A percentile compares a stretch with the other conserved stretches of the same genome.
phyloP scores from a whole-genome alignment of 2,888 invertebrate species.

The Drosophila nr. fundita region DNA sequence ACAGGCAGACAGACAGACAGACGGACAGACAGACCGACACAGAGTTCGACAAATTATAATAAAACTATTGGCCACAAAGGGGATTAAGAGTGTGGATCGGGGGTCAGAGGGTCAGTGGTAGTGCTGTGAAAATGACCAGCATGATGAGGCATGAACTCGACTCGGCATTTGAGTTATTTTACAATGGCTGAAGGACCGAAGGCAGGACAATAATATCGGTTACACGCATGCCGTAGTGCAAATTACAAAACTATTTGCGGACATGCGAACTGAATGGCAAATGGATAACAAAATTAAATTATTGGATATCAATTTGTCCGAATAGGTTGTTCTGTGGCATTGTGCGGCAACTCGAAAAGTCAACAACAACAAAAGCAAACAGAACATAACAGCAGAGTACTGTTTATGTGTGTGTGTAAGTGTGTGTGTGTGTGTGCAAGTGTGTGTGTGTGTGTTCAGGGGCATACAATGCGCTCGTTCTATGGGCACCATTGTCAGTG shows the following conservation, averaged over 20 bases:
- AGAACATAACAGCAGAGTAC: constrained; percentile 19
- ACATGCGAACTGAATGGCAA: constrained; percentile 60
- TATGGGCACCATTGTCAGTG: constrained; percentile 69
- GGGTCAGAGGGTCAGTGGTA: constrained; percentile 17
- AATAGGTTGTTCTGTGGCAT: constrained; percentile 57
- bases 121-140: constrained; percentile 59
- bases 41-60: constrained; percentile 64
- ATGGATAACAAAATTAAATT: constrained; percentile 81
- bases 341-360: constrained; percentile 75
- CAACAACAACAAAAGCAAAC: constrained; percentile 58
- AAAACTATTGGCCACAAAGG: constrained; percentile 64
- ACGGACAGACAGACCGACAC: not conserved
- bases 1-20: constrained; percentile 11
- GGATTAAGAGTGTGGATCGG: constrained; percentile 23
- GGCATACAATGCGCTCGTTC: constrained; percentile 58
- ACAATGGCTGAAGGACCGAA: constrained; percentile 66
- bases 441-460: constrained; percentile 36
- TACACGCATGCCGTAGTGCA: constrained; percentile 74
- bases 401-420: constrained; percentile 28
- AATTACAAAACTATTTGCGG: constrained; percentile 78
- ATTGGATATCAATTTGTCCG: constrained; percentile 78
- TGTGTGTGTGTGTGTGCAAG: not conserved
- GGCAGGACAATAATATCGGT: constrained; percentile 76
- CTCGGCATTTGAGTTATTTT: constrained; percentile 59
- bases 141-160: constrained; percentile 30